Base-by-base conservation (phyloP, 2,888 invertebrate species). In the Hyposoter didymator region DNA sequence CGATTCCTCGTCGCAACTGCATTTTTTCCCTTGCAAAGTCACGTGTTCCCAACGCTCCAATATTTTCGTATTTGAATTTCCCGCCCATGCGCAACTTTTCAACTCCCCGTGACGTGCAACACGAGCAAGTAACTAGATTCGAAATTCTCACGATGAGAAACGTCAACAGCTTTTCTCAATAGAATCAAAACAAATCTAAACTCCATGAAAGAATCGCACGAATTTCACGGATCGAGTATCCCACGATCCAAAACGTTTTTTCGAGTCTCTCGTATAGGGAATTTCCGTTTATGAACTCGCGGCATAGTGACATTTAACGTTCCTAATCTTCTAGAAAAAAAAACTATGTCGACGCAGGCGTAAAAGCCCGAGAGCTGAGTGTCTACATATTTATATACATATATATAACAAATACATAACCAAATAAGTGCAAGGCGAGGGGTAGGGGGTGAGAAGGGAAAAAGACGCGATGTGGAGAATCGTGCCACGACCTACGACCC, bases 401-500 rank as follows among this genome's bases (percentile, higher is more conserved):
- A 22, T 67, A 67, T 67, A 45, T 22, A 2, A 49, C 5, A 49
- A 52, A 52, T 52, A n/a, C n/a, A 14, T 45, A 62, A 70, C 79
- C 43, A 66, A 75, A 70, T 70, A 82, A 82, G 74, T 72, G 75
- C 69, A 81, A 64, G 55, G 17, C 55, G 45, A 35, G 72, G 70
- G 28, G 32, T 22, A 45, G n/a, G 32, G 74, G 35, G 64, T 52
- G 66, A 67, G 49, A 72, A 43, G 64, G 28, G 64, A 59, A 55
- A 64, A 49, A 75, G 85, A 82, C 52, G 80, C 80, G 85, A 69
- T 64, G 78, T 69, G 81, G 76, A 80, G 80, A 85, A 85, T 64
- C 73, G 76, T 83, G 78, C 78, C 83, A 76, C 84, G 79, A 84
- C 84, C 86, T 84, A 84, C 82, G 86, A 87, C 84, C 82, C 78